Evolutionary conservation across 2,888 invertebrate genomes (phyloP), one percentile per base, ranked within the genome.

Genomic region (Chloroclysta siterata): DNA sequence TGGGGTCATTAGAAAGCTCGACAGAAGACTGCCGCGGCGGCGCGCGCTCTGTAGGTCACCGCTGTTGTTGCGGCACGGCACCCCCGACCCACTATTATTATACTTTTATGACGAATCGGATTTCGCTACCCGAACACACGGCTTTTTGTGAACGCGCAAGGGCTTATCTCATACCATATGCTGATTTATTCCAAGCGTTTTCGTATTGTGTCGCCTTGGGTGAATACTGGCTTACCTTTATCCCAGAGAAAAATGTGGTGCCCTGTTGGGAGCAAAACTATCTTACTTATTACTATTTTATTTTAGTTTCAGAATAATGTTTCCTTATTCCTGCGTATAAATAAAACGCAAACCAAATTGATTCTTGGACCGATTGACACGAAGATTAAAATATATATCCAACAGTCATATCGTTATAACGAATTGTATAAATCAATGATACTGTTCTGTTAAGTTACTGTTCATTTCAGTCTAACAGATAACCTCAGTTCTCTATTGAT

Each of bases 101-200:
- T 90, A 91, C 88, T 93, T 93, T 93, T 93, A 93, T 93, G 92
- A 93, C 90, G 89, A 89, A 90, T 92, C 89, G 85, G 88, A 87
- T 91, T 90, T 90, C 87, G 86, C 85, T 85, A 83, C 83, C 79
- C 79, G 79, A 83, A 81, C 82, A 81, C 80, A 78, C 79, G 79
- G 79, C 83, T 84, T 86, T 85, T 85, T 85, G 83, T 80, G 77
- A 80, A 80, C 80, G 77, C 76, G 76, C 71, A 72, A 80, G 73
- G 77, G 76, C 76, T 81, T 78, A 81, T 78, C 73, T 76, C 71
- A 72, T 70, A 66, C 65, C 69, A 54, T 71, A 71, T 71, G 71
- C 69, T 72, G 72, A 72, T 72, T 70, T 71, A 69, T 69, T 69
- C 71, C 57, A 63, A 71, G 62, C 71, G 71, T 70, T 73, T 73